Evolutionary conservation across 2,888 invertebrate species (phyloP).

Genomic region (Microplitis manilae): DNA sequence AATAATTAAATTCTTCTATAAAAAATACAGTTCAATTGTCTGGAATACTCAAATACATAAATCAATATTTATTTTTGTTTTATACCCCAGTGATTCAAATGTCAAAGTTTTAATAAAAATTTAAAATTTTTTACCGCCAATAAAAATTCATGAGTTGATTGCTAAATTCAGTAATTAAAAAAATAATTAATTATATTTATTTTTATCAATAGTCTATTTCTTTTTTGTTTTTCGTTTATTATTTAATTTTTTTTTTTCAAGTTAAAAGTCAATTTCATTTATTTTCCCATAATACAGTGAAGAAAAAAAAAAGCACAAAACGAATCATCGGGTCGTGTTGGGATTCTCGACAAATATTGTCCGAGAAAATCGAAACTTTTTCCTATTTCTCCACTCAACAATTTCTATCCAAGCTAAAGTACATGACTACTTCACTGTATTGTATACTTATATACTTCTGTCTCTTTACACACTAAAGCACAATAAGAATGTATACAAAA

Average conservation of each 20-base stretch:
- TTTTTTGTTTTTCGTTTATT: too few species aligned
- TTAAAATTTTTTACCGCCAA: too few species aligned
- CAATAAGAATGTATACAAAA: conserved; percentile 6
- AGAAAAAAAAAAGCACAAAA: conserved; percentile 26
- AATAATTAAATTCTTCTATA: too few species aligned
- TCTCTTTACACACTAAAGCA: conserved; percentile 21
- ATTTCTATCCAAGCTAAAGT: conserved; percentile 11
- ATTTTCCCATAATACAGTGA: conserved; percentile 26
- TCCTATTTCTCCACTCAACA: conserved; percentile 19
- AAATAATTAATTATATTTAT: background rate
- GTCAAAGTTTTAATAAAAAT: too few species aligned
- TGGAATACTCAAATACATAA: too few species aligned
- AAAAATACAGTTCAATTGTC: too few species aligned
- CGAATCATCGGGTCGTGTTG: conserved; percentile 40
- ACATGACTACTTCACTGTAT: background rate
- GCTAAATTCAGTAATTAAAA: background rate
- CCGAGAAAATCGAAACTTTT: conserved; percentile 48
- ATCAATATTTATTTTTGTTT: too few species aligned
- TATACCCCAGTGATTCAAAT: too few species aligned
- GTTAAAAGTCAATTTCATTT: conserved; percentile 35
- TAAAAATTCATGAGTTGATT: too few species aligned
- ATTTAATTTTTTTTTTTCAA: background rate
- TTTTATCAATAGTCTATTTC: background rate
- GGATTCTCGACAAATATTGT: conserved; percentile 50
- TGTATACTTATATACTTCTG: conserved; percentile 19